Evolutionary conservation across 2,888 invertebrate species (phyloP), one percentile per base, ranked within the genome.

Genomic region (Serrognathus titanus): DNA sequence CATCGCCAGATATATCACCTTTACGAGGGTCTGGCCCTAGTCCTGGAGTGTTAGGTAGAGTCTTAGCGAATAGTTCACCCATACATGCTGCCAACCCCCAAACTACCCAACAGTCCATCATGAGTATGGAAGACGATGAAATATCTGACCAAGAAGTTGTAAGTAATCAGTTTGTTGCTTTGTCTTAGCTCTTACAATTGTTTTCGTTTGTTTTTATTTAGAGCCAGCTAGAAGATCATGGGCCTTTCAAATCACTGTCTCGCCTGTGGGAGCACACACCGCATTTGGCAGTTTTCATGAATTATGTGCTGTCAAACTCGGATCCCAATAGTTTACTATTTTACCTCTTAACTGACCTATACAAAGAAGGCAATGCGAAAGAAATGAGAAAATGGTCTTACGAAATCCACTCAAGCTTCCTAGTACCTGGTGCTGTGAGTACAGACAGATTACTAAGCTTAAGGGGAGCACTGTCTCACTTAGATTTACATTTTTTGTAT

Each of bases 331-430:
- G 83, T 67, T 62, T 77, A 46, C 75, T 84, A 63, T 90, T 99
- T 80, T 94, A 97, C 77, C 84, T 97, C 65, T 86, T 98, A 72
- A 94, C 97, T 60, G 94, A 95, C 75, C 82, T 90, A 53, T 97
- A 92, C 80, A 92, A 92, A 71, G 84, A 88, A 69, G 93, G 92
- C 50, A 88, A 87, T 65, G 82, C 86, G 53, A 90, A 92, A 79
- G 96, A 98, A 72, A 90, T 97, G 85, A 86, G 94, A 54, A 93
- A 96, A 75, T 99, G 98, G 97, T 97, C 97, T 3, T 98, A 97
- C 80, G 98, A 99, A 83, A 95, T 98, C 72, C 95, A 96, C 80
- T 97, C 97, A 65, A 93, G 94, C 71, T 97, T 97, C 82, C 81
- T 95, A 58, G 91, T 94, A 71, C 95, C 94, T 59, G 87, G 89